Base-by-base conservation (phyloP, 2,888 invertebrate species). In the Cheilosia vernalis region DNA sequence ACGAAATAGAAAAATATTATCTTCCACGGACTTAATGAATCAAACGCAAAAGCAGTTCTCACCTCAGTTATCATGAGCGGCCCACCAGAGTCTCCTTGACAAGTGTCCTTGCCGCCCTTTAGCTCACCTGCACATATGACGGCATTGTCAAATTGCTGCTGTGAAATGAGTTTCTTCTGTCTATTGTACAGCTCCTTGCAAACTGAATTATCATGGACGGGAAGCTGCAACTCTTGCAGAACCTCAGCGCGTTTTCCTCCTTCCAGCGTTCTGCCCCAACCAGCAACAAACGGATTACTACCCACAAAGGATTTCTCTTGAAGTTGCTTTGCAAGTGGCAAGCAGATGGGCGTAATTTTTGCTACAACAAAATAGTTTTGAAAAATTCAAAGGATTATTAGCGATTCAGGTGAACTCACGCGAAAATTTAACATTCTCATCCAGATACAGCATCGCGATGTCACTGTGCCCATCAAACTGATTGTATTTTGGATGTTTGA, bases 401-500 rank as follows among this genome's bases (percentile, higher is more conserved):
- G 37, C 13, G 5, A 2, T 24, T 55, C 17, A 0, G 15, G 17
- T 37, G 37, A 27, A 88, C 92, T 92, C 88, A 95, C 95, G 82
- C 4, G 94, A 93, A 77, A 94, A 95, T 2, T 91, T 87, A 0
- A 95, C 94, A 1, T 94, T 93, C 0, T 91, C 89, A 4, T 93
- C 92, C 64, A 97, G 91, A 78, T 94, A 93, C 0, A 98, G 90
- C 1, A 98, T 90, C 0, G 96, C 97, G 77, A 98, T 95, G 90
- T 98, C 98, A 88, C 96, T 95, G 58, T 94, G 94, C 88, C 94
- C 95, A 21, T 93, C 90, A 0, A 78, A 72, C 1, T 72, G 55
- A 60, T 89, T 89, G 42, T 92, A 92, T 0, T 88, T 47, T 0
- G 90, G 88, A 89, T 92, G 90, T 3, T 67, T 17, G 9, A 87